Conservation (phyloP, 2,888 invertebrate species). For the Heliconius erato region DNA sequence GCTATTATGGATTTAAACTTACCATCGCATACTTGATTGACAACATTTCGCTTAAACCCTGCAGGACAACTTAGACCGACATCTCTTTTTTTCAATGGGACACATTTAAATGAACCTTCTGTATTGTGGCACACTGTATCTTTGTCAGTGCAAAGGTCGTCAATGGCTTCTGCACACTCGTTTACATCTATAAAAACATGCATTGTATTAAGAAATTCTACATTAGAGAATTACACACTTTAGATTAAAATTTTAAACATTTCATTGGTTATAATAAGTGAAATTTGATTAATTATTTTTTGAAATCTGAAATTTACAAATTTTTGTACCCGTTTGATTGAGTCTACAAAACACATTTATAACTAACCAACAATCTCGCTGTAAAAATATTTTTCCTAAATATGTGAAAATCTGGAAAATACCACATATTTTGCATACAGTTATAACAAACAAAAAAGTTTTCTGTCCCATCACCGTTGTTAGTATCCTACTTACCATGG, state of each 20-base stretch:
- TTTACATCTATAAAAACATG: slow-evolving; percentile 87
- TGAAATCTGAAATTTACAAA: not conserved
- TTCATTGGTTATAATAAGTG: not conserved
- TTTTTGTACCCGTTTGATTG: not conserved
- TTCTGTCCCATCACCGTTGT: slow-evolving; percentile 29
- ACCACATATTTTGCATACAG: not conserved
- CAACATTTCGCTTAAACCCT: slow-evolving; percentile 85
- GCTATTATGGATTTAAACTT: slow-evolving; percentile 46
- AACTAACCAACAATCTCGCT: too few species aligned
- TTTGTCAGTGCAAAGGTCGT: slow-evolving; percentile 85
- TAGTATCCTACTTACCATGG: slow-evolving; percentile 41
- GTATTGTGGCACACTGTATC: slow-evolving; percentile 89
- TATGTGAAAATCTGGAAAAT: not conserved
- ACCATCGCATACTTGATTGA: slow-evolving; percentile 86
- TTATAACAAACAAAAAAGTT: not conserved
- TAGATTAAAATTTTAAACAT: not conserved
- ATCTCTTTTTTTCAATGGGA: slow-evolving; percentile 76
- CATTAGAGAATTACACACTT: not conserved
- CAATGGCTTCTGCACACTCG: slow-evolving; percentile 88
- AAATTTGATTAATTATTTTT: not conserved
- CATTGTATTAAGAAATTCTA: not conserved
- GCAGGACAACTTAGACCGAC: slow-evolving; percentile 79
- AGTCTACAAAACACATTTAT: not conserved
- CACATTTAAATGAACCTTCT: slow-evolving; percentile 88
- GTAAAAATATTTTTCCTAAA: not conserved